A percentile compares a stretch with the other conserved stretches of the same genome.
phyloP scores from a whole-genome alignment of 2,888 invertebrate genomes.

The Cataglyphis albicans region DNA sequence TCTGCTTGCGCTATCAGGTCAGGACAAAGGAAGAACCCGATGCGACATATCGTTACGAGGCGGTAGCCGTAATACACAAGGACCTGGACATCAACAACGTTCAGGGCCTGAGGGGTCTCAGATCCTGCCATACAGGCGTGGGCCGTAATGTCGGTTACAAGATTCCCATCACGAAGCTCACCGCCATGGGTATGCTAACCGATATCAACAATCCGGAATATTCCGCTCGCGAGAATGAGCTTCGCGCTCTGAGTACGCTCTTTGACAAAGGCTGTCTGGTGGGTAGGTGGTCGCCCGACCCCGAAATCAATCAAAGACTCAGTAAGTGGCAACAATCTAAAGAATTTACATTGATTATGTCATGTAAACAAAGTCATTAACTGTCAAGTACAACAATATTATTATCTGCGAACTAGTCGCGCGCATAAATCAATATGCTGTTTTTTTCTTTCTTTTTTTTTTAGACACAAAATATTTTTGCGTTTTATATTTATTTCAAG shows the following conservation, averaged over 20 bases:
- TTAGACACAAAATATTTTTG: neutral
- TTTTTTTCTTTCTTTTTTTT: neutral
- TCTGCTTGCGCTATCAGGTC: conserved; percentile 84
- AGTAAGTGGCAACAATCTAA: conserved; percentile 87
- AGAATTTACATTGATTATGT: conserved; percentile 27
- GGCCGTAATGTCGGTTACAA: conserved; percentile 96
- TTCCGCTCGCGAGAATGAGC: conserved; percentile 92
- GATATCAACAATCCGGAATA: conserved; percentile 90
- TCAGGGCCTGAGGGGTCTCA: conserved; percentile 91
- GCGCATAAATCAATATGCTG: neutral
- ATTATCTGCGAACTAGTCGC: neutral
- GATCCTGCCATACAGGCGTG: conserved; percentile 95
- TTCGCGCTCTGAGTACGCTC: conserved; percentile 92
- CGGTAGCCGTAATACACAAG: conserved; percentile 93
- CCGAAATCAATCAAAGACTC: conserved; percentile 90
- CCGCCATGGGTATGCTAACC: conserved; percentile 90
- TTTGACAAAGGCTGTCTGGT: conserved; percentile 95
- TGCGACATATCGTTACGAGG: conserved; percentile 90
- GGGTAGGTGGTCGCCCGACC: conserved; percentile 93
- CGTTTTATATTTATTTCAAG: neutral
- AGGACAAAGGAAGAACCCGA: conserved; percentile 92
- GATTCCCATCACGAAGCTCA: conserved; percentile 92
- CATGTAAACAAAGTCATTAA: neutral
- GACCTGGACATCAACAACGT: conserved; percentile 90
- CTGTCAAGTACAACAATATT: neutral